Conservation (phyloP, 2,888 invertebrate genomes). For the Hydrotaea diabolus region DNA sequence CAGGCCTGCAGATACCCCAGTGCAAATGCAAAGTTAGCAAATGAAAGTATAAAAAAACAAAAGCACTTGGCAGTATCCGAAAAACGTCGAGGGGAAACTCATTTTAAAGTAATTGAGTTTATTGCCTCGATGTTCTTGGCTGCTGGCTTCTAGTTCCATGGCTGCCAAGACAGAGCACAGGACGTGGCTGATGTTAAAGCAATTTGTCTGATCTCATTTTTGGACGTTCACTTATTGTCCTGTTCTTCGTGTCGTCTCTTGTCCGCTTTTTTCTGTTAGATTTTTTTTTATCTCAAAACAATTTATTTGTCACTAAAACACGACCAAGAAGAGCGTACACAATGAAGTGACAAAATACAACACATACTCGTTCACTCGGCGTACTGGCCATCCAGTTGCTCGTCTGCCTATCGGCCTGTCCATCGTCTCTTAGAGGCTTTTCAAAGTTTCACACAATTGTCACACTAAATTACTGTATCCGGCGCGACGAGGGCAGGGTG, state of each 20-base stretch:
- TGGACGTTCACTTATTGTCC: slow-evolving; percentile 19
- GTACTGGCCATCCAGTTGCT: slow-evolving; percentile 46
- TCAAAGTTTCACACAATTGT: slow-evolving; percentile 61
- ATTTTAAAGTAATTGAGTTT: slow-evolving; percentile 38
- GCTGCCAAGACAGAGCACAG: slow-evolving; percentile 14
- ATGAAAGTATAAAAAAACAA: not conserved
- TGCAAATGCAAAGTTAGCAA: not conserved
- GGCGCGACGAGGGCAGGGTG: not conserved
- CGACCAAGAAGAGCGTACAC: slow-evolving; percentile 8
- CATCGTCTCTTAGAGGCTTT: slow-evolving; percentile 43
- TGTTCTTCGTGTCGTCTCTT: not conserved
- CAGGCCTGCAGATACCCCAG: not conserved
- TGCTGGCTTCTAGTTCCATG: not conserved
- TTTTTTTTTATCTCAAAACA: slow-evolving; percentile 36
- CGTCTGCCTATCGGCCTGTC: slow-evolving; percentile 30
- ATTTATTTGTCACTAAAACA: slow-evolving; percentile 42
- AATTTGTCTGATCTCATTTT: slow-evolving; percentile 39
- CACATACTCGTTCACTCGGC: slow-evolving; percentile 56
- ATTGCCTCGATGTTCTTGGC: slow-evolving; percentile 17
- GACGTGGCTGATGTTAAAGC: slow-evolving; percentile 34
- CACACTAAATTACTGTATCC: not conserved
- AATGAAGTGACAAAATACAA: slow-evolving; percentile 60
- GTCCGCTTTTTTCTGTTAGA: slow-evolving; percentile 9
- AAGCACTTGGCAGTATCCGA: not conserved
- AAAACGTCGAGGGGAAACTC: slow-evolving; percentile 2